These are phyloP conservation scores for Amphilophus citrinellus DNA, from an alignment of 2,113 vertebrate genomes.

Conservation along the genomic window DNA sequence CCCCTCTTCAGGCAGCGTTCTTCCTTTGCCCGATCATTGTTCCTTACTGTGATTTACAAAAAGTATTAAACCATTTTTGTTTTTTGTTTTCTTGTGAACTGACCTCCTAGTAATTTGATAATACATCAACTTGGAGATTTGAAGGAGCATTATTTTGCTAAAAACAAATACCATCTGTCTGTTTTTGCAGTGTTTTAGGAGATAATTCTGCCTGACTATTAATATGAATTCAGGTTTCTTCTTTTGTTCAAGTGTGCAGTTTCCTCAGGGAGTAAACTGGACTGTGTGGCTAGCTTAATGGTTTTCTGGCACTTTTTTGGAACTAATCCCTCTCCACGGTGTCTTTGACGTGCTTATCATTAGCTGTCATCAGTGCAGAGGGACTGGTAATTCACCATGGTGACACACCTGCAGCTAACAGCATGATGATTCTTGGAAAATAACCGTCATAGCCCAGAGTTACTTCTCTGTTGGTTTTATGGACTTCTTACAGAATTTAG, in stretches of 20 bases:
- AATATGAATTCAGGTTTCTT: background rate
- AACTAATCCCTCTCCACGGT: slow-evolving; percentile 8
- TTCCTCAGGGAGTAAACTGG: background rate
- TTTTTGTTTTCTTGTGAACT: no score
- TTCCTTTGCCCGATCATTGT: background rate
- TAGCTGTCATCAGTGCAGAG: background rate
- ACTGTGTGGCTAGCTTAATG: background rate
- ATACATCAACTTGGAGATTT: slow-evolving; percentile 19
- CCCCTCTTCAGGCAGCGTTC: slow-evolving; percentile 18
- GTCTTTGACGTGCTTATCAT: slow-evolving; percentile 32
- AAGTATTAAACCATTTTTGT: no score
- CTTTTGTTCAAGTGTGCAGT: background rate
- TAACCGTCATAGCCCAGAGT: background rate
- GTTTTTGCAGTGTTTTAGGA: background rate
- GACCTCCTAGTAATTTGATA: background rate
- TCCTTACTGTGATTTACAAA: no score
- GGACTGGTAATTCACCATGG: background rate
- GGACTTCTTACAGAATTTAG: background rate
- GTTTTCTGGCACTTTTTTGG: background rate
- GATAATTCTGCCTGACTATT: background rate
- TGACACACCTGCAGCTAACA: background rate
- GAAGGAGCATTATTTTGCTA: slow-evolving; percentile 6
- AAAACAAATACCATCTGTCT: slow-evolving; percentile 32
- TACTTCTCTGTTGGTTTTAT: background rate
- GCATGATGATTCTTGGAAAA: background rate